Evolutionary conservation across 2,113 vertebrate species (phyloP), one percentile per base, ranked within the genome.

Genomic region (Seriola aureovittata): DNA sequence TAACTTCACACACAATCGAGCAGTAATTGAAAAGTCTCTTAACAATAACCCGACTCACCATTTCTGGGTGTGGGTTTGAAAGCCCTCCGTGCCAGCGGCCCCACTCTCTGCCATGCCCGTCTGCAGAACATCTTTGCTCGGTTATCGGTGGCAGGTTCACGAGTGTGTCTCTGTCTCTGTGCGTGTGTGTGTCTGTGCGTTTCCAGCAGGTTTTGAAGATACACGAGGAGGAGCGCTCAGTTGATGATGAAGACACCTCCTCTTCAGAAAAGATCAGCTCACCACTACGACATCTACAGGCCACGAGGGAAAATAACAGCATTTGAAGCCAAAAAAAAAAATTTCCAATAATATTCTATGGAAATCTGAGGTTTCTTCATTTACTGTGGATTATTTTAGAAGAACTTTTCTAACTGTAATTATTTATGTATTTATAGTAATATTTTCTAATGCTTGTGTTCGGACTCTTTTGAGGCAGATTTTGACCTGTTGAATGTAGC

Each of bases 31-130:
- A 16, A 78, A 69, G 54, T 42, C 12, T 19, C 23, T 29, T 29
- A 29, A 50, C 17, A 73, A 59, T 6, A 17, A 9, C 8, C 4
- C 0, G 17, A 92, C 94, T 89, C 81, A 95, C 95, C 74, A 48
- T 75, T 90, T 42, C 38, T 84, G 76, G 58, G 46, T 1, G 72
- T 32, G 0, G 90, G 88, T 5, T 77, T 48, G 52, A 94, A 64
- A 8, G 92, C 86, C 44, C 88, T 89, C 84, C 91, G 84, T 6
- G 96, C 91, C 66, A 96, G 93, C 54, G 96, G 94, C 44, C 90
- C 94, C 71, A 98, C 80, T 44, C 93, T 94, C 92, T 93, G 96
- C 90, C 92, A 96, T 55, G 95, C 95, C 25, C 93, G 92, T 86
- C 96, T 94, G 91, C 95, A 96, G 77, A 97, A 94, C 75, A 95